Conservation (phyloP, 2,797 vertebrate genomes). For the Scarus forsteni region DNA sequence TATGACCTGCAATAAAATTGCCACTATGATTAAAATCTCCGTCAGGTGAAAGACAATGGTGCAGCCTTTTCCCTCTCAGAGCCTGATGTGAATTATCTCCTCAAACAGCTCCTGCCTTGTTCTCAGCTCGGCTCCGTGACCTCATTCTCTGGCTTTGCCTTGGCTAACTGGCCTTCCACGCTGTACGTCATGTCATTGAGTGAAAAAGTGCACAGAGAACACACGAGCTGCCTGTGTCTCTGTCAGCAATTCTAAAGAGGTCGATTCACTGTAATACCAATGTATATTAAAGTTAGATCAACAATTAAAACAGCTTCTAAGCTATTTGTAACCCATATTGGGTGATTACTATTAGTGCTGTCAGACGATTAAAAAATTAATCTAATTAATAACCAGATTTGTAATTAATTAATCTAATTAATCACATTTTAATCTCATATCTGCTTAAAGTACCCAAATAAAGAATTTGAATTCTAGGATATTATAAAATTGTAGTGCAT, state of each 20-base stretch:
- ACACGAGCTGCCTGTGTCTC: background rate
- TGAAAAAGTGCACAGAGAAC: background rate
- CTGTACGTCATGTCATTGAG: slow-evolving; percentile 34
- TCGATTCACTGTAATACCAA: background rate
- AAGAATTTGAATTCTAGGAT: too few relatives aligned
- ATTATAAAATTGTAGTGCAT: too few relatives aligned
- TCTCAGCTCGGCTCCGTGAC: slow-evolving; percentile 39
- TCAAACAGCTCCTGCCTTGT: background rate
- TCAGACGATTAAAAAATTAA: too few relatives aligned
- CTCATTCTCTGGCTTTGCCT: slow-evolving; percentile 57
- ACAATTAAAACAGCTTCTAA: too few relatives aligned
- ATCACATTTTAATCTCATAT: too few relatives aligned
- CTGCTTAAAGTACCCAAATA: too few relatives aligned
- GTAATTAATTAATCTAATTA: too few relatives aligned
- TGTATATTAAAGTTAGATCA: background rate
- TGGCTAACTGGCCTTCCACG: slow-evolving; percentile 44
- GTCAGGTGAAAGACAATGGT: slow-evolving; percentile 69
- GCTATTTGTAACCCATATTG: too few relatives aligned
- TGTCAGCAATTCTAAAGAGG: background rate
- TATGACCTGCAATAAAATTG: slow-evolving; percentile 75
- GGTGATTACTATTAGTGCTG: too few relatives aligned
- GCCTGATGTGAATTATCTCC: slow-evolving; percentile 42
- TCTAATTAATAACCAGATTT: too few relatives aligned
- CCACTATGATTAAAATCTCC: slow-evolving; percentile 82
- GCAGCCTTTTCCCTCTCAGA: slow-evolving; percentile 39